A percentile compares a stretch with the other conserved stretches of the same genome.
Conservation (phyloP, 2,113 vertebrate species). For the Tachysurus vachellii region DNA sequence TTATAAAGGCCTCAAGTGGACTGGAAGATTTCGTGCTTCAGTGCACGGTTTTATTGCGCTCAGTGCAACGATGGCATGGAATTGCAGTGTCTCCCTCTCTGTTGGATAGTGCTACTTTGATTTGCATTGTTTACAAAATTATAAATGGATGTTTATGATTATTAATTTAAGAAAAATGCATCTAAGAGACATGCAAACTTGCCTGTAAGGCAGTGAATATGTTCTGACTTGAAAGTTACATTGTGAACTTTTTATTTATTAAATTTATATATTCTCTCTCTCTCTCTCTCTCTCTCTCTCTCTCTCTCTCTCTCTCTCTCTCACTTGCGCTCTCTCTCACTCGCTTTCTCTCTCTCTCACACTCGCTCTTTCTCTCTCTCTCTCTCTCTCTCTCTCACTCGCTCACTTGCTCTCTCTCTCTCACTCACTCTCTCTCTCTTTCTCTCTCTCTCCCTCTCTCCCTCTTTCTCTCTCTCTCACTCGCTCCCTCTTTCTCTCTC, state of each 20-base stretch:
- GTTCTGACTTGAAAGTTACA: background rate
- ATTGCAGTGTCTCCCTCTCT: conserved; percentile 29
- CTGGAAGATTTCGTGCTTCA: conserved; percentile 49
- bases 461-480: too few species aligned
- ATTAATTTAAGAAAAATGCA: background rate
- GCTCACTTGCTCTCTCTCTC: too few species aligned
- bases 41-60: conserved; percentile 46
- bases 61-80: conserved; percentile 35
- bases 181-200: background rate
- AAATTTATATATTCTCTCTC: background rate
- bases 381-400: too few species aligned
- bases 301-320: too few species aligned
- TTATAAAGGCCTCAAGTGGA: conserved; percentile 52
- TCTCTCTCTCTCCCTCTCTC: too few species aligned
- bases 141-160: conserved; percentile 6
- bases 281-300: too few species aligned
- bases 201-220: background rate
- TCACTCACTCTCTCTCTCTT: too few species aligned
- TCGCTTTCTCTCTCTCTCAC: too few species aligned
- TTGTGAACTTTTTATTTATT: background rate
- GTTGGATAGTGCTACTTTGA: conserved; percentile 34
- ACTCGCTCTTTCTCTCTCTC: too few species aligned
- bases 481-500: too few species aligned
- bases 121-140: conserved; percentile 18
- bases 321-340: too few species aligned